Conservation (phyloP, 2,888 invertebrate species). For the Drosophila tripunctata region DNA sequence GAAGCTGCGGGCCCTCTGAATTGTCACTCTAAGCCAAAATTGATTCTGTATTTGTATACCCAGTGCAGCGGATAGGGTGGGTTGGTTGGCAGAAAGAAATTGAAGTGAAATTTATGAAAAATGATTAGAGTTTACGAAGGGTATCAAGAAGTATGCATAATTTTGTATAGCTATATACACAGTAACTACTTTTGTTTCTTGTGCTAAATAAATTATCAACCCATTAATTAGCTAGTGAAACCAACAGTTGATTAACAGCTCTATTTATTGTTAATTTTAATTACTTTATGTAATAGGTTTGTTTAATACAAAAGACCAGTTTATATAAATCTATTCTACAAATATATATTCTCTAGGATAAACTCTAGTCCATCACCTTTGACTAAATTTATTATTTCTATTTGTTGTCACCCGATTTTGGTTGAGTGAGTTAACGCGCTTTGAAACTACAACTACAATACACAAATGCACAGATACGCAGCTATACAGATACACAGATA, state of each 20-base stretch:
- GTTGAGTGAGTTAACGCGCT: constrained; percentile 52
- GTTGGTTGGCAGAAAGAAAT: neutral
- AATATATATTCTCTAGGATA: constrained; percentile 16
- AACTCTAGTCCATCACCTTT: neutral
- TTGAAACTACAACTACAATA: constrained; percentile 28
- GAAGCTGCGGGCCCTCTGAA: constrained; percentile 40
- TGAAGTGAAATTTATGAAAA: too few species aligned
- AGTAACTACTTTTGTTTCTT: too few species aligned
- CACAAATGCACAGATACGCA: neutral
- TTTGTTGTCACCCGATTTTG: constrained; percentile 42
- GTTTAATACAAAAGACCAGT: too few species aligned
- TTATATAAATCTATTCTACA: too few species aligned
- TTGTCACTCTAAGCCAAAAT: constrained; percentile 12
- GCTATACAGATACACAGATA: neutral
- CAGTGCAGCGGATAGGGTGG: neutral
- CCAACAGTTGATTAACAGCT: too few species aligned
- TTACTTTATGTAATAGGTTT: too few species aligned
- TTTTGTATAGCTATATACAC: too few species aligned
- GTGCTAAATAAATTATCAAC: too few species aligned
- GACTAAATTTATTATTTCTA: constrained; percentile 8
- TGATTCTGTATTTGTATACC: constrained; percentile 27
- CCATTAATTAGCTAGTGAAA: too few species aligned
- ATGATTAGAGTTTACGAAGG: too few species aligned
- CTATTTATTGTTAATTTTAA: too few species aligned
- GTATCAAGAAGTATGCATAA: too few species aligned